Conservation (phyloP, 2,888 invertebrate genomes). For the Synanthedon andrenaeformis region DNA sequence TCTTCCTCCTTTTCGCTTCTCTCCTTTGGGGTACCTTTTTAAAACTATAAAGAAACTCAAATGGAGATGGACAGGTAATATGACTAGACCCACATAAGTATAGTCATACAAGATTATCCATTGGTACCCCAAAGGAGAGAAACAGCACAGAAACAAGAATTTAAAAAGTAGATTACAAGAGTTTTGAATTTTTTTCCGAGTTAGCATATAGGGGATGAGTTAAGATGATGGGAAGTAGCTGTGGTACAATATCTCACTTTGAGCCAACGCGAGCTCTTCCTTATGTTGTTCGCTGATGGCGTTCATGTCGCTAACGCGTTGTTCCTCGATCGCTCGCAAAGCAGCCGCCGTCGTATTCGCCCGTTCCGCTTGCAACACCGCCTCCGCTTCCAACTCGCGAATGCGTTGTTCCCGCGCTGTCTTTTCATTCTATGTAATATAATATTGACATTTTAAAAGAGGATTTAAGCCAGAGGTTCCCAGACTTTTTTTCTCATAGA, state of each 20-base stretch:
- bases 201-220: too few species aligned
- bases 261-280: slow-evolving; percentile 58
- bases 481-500: too few species aligned
- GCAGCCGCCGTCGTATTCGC: slow-evolving; percentile 49
- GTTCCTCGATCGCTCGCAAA: slow-evolving; percentile 41
- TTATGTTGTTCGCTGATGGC: slow-evolving; percentile 45
- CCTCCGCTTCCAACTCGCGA: slow-evolving; percentile 49
- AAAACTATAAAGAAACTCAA: too few species aligned
- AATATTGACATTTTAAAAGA: background rate
- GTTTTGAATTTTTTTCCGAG: background rate
- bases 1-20: too few species aligned
- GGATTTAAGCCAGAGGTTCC: background rate
- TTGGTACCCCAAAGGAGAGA: too few species aligned
- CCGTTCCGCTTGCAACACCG: slow-evolving; percentile 40
- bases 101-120: too few species aligned
- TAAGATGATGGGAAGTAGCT: background rate
- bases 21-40: too few species aligned
- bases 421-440: slow-evolving; percentile 34
- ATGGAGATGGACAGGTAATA: too few species aligned
- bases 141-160: too few species aligned
- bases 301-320: slow-evolving; percentile 36
- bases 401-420: slow-evolving; percentile 65
- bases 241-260: slow-evolving; percentile 28
- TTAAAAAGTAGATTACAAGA: background rate
- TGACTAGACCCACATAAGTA: too few species aligned